phyloP scores from a whole-genome alignment of 2,113 vertebrate genomes.

The Pao palembangensis region DNA sequence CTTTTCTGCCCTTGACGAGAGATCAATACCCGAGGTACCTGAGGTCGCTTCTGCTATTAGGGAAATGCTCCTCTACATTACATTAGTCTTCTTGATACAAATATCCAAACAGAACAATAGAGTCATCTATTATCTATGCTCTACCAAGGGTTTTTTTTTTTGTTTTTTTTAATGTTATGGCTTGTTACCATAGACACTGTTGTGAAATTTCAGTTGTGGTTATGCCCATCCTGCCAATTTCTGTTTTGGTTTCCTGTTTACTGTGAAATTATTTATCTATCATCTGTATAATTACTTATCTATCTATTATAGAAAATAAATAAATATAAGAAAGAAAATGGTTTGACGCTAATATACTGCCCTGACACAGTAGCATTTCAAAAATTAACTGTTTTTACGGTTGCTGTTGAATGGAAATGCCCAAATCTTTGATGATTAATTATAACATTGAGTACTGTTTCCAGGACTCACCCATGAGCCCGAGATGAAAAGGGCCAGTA shows the following conservation, averaged over 20 bases:
- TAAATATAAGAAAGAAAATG: no score
- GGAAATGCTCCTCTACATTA: slow-evolving; percentile 12
- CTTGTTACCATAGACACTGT: slow-evolving; percentile 39
- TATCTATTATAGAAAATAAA: no score
- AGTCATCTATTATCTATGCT: neutral
- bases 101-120: neutral
- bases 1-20: slow-evolving; percentile 58
- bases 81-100: slow-evolving; percentile 3
- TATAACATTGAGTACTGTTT: neutral
- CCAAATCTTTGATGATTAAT: no score
- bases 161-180: slow-evolving; percentile 5
- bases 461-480: neutral
- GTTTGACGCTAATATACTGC: no score
- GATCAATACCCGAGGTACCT: slow-evolving; percentile 52
- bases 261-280: slow-evolving; percentile 7
- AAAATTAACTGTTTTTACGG: no score
- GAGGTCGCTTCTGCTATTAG: slow-evolving; percentile 26
- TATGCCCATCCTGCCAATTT: slow-evolving; percentile 41
- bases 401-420: no score
- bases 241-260: slow-evolving; percentile 34
- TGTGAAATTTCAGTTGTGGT: slow-evolving; percentile 45
- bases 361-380: no score
- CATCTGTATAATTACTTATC: slow-evolving; percentile 5
- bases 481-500: slow-evolving; percentile 8
- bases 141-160: slow-evolving; percentile 11